Conservation (phyloP, 2,797 vertebrate species). For the Phataginus tetradactyla region DNA sequence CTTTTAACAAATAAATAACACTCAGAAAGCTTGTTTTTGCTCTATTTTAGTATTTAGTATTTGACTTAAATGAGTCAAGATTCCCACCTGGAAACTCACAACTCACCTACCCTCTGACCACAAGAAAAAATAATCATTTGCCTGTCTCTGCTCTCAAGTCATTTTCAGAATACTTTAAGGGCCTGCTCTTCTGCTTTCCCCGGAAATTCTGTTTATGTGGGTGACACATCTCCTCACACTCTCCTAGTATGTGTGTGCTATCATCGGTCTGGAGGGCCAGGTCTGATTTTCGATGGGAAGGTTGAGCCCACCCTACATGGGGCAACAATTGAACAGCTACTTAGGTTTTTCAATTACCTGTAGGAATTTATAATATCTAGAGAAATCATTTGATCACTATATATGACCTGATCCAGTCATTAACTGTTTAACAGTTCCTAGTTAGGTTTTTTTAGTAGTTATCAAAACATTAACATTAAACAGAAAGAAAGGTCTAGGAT, state of each 20-base stretch:
- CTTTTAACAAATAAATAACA: background rate
- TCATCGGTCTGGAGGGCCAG: fast-evolving
- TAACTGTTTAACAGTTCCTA: background rate
- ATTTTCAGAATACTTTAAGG: background rate
- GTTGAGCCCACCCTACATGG: background rate
- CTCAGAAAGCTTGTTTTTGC: background rate
- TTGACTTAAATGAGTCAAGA: background rate
- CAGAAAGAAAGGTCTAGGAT: background rate
- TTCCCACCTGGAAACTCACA: background rate
- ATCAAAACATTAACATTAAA: background rate
- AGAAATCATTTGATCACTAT: background rate
- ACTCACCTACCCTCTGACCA: background rate
- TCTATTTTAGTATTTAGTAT: background rate
- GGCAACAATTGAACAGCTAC: background rate
- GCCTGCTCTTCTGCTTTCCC: background rate
- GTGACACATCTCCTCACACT: too few species aligned
- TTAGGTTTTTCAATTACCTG: background rate
- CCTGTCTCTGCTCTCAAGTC: background rate
- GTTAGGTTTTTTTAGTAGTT: background rate
- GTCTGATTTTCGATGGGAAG: background rate
- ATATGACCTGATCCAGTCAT: background rate
- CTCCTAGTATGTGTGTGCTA: fast-evolving
- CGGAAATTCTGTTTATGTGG: background rate
- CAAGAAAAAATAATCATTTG: background rate
- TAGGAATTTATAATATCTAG: background rate